Conservation (phyloP, 2,113 vertebrate genomes). For the Leptodactylus fuscus region DNA sequence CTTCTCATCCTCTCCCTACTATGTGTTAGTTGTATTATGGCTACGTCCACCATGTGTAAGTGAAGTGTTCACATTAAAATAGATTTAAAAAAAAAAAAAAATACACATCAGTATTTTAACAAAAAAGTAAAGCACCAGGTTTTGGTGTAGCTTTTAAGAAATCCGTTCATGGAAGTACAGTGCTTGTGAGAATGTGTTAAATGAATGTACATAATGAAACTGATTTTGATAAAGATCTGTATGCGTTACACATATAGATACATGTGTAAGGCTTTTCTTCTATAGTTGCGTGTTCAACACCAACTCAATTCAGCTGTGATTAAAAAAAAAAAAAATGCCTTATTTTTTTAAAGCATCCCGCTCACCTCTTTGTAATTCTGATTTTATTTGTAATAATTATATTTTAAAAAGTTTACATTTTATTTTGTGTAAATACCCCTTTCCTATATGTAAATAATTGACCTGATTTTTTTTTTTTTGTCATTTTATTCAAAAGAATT, state of each 20-base stretch:
- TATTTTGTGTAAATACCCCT: slow-evolving; percentile 43
- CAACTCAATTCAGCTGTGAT: slow-evolving; percentile 33
- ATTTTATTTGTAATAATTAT: slow-evolving; percentile 37
- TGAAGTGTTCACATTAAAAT: slow-evolving; percentile 26
- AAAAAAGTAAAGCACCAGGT: not conserved
- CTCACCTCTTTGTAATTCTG: slow-evolving; percentile 45
- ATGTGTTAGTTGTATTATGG: slow-evolving; percentile 10
- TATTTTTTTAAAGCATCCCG: slow-evolving; percentile 51
- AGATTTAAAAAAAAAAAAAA: no score
- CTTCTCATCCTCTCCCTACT: not conserved
- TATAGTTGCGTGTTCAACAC: slow-evolving; percentile 15
- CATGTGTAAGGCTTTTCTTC: not conserved
- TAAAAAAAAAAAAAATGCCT: slow-evolving; percentile 8
- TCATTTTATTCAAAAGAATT: not conserved
- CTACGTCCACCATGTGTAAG: not conserved
- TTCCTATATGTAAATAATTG: slow-evolving; percentile 50
- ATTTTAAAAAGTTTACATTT: slow-evolving; percentile 51
- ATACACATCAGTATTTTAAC: slow-evolving; percentile 21
- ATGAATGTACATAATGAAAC: not conserved
- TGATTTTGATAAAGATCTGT: slow-evolving; percentile 30
- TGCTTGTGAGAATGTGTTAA: slow-evolving; percentile 37
- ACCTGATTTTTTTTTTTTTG: slow-evolving; percentile 25
- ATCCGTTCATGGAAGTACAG: not conserved
- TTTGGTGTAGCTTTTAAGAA: slow-evolving; percentile 25
- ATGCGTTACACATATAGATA: slow-evolving; percentile 1